Base-by-base conservation (phyloP, 2,888 invertebrate genomes). In the Volucella bombylans region DNA sequence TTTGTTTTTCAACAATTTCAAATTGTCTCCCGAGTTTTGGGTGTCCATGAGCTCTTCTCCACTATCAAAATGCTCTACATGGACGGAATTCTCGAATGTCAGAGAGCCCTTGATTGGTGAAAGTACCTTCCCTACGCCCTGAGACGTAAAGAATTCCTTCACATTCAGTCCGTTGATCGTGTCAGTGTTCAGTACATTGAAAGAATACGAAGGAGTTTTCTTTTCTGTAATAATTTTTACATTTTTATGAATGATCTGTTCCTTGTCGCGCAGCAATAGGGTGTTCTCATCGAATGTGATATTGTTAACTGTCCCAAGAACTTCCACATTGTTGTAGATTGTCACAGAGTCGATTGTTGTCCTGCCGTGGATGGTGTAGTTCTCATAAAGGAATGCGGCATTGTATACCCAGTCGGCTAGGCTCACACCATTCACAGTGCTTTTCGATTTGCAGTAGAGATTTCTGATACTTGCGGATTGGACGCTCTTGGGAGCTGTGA, bases 331-430 rank as follows among this genome's bases (percentile, higher is more conserved):
- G 45, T 90, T 89, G 61, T 89, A 90, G 4, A 91, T 79, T 74
- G 89, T 89, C 1, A 90, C 64, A 0, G 87, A 87, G n/a, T 90
- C 89, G 11, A 91, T 64, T 11, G 73, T 90, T 65, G 92, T 93
- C 9, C 87, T 89, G 52, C 93, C 94, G 18, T 89, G 88, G n/a
- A 94, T 91, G 10, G 89, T 91, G 73, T 90, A 90, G 69, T 89
- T 90, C 31, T 89, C 90, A 82, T 90, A 91, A 12, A 92, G 89
- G 47, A 89, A 90, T 3, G 93, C 90, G 1, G 93, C 89, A 45
- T 92, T 90, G 31, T 90, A 88, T 1, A 92, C 89, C 93, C 93
- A 94, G 61, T 92, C 87, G 3, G 89, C 73, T 10, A 94, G 88
- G 57, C 93, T 90, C 0, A 93, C 91, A 57, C 92, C 90, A 87